phyloP scores from a whole-genome alignment of 2,797 vertebrate genomes.

The Neopelma chrysocephalum region DNA sequence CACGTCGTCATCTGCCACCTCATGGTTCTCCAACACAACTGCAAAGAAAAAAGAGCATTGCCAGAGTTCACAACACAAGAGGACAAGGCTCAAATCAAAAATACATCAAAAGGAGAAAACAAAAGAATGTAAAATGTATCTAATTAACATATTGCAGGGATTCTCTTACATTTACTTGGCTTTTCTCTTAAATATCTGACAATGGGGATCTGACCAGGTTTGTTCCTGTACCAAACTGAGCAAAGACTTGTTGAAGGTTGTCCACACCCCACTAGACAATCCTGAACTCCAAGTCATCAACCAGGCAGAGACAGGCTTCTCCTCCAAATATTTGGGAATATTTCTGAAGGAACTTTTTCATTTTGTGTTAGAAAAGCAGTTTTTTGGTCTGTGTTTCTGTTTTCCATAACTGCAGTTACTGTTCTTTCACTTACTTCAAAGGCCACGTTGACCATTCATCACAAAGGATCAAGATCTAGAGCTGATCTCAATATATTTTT shows the following conservation, averaged over 20 bases:
- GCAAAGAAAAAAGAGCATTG: slow-evolving; percentile 13
- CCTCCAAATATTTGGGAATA: background rate
- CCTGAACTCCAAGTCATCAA: background rate
- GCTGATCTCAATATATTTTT: background rate
- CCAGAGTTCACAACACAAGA: background rate
- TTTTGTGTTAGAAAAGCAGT: background rate
- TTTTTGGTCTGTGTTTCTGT: background rate
- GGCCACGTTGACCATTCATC: background rate
- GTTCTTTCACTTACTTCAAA: background rate
- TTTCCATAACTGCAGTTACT: background rate
- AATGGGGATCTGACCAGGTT: background rate
- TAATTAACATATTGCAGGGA: background rate
- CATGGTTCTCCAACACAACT: slow-evolving; percentile 92
- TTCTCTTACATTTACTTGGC: background rate
- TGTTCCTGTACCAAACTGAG: background rate
- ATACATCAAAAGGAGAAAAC: background rate
- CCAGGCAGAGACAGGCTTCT: background rate
- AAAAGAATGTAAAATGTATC: background rate
- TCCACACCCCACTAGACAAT: background rate
- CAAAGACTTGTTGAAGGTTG: background rate
- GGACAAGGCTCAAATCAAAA: background rate
- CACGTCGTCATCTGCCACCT: slow-evolving; percentile 84
- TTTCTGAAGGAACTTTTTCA: background rate
- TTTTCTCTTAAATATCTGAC: background rate
- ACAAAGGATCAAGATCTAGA: background rate